phyloP scores from a whole-genome alignment of 2,797 vertebrate genomes.

The Taenioides sp. region DNA sequence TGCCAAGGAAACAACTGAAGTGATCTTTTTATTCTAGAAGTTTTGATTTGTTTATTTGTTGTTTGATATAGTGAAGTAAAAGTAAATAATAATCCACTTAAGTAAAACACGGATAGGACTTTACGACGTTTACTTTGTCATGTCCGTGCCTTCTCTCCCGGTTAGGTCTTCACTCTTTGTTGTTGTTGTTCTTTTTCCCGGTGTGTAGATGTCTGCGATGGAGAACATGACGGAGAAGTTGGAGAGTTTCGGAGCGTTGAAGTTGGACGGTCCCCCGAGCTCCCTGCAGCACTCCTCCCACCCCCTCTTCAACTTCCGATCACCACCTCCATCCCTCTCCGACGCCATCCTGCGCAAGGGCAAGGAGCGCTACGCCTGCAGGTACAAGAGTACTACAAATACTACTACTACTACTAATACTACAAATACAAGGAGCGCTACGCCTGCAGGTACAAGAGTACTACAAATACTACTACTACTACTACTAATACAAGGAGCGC shows the following conservation, averaged over 20 bases:
- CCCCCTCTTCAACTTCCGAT: constrained; percentile 95
- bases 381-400: constrained; percentile 66
- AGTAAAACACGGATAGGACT: too few relatives aligned
- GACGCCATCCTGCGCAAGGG: constrained; percentile 98
- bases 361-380: constrained; percentile 98
- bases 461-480: too few relatives aligned
- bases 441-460: too few relatives aligned
- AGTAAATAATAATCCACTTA: too few relatives aligned
- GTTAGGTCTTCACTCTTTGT: not conserved
- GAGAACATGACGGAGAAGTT: constrained; percentile 98
- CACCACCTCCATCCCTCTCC: constrained; percentile 91
- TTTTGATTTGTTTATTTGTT: too few relatives aligned
- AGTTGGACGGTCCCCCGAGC: constrained; percentile 84
- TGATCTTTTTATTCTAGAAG: too few relatives aligned
- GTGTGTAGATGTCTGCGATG: constrained; percentile 92
- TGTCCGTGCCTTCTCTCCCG: too few relatives aligned
- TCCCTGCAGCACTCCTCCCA: constrained; percentile 93
- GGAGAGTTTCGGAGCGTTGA: constrained; percentile 92
- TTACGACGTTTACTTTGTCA: too few relatives aligned
- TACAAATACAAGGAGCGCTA: not conserved
- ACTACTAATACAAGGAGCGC: too few relatives aligned
- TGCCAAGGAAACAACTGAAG: too few relatives aligned
- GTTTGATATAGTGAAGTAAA: too few relatives aligned
- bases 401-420: not conserved
- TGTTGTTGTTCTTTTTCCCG: not conserved